Evolutionary conservation across 2,888 invertebrate species (phyloP), one percentile per base, ranked within the genome.

Genomic region (Trichogramma evanescens): DNA sequence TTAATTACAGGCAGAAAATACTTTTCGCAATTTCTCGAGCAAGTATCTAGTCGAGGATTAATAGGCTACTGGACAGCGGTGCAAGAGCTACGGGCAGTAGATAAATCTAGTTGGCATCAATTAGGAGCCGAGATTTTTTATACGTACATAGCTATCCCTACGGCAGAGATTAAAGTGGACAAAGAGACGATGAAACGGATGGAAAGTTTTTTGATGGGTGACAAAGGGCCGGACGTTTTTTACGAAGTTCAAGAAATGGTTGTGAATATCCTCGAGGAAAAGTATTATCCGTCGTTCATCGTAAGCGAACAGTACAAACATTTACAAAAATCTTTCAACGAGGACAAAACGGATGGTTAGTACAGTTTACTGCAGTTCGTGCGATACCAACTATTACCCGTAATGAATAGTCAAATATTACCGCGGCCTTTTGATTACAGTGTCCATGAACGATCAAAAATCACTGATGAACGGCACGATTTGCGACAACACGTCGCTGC

Each of bases 81-180:
- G 0, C 93, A 94, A 71, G 91, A 93, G 76, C 78, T 95, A 64
- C 84, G 89, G 65, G 83, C 84, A 59, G 85, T 90, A n/a, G 86
- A 87, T 52, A 83, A 89, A 67, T 86, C 86, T 63, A 85, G 85
- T 66, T 89, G 89, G 85, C 93, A 94, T 78, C 91, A 93, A 70
- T 79, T 93, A 41, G 95, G 91, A 7, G 90, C 91, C n/a, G 93
- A 94, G 78, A 91, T 94, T 71, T 94, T 91, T 79, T 93, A 93
- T 73, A 91, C 91, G 4, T 93, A 90, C 70, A 89, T 95, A 63
- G 83, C 89, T 66, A 89, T 89, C 54, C 88, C 89, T 2, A 87
- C 87, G 63, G 89, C 89, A 0, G 89, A 89, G 73, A 87, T 93
- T 63, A 89, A 89, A 80, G 87, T 91, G 50, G 90, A 91, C 72